Evolutionary conservation across 2,888 invertebrate genomes (phyloP), one percentile per base, ranked within the genome.

Genomic region (Acholoe squamosa): DNA sequence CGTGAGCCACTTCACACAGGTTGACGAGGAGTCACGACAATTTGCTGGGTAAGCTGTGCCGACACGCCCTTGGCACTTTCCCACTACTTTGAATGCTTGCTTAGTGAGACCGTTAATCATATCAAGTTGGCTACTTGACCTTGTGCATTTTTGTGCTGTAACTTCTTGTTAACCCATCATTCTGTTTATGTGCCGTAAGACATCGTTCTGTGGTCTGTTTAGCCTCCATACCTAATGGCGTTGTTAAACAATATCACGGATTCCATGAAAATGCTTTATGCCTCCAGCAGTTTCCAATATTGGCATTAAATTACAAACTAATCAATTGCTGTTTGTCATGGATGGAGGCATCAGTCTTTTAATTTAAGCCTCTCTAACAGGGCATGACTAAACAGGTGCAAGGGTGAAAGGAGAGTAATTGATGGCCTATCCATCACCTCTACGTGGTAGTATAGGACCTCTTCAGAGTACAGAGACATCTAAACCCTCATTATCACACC

Each of bases 11-110:
- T n/a, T n/a, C n/a, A n/a, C n/a, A n/a, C n/a, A n/a, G n/a, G n/a
- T n/a, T n/a, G n/a, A n/a, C n/a, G n/a, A n/a, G n/a, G n/a, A n/a
- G n/a, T n/a, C n/a, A n/a, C n/a, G n/a, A n/a, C n/a, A n/a, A n/a
- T n/a, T n/a, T n/a, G n/a, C n/a, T n/a, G n/a, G n/a, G n/a, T n/a
- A n/a, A 61, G 12, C 19, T 61, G 61, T 3, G 22, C 61, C 1
- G 61, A 61, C 61, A 61, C 61, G 19, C 61, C 61, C 61, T 61
- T 61, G 61, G 43, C 43, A n/a, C 19, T 61, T 61, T 61, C 61
- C 61, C 61, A 61, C n/a, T n/a, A 3, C 61, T 61, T 19, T n/a
- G 61, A n/a, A n/a, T 12, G 5, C 12, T 61, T 61, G n/a, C 61
- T 3, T 3, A 61, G n/a, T 61, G n/a, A 19, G 22, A 61, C 61